These are phyloP conservation scores for Aurelia sp. DNA, from an alignment of 30 jellyfish, hydroid and myxozoan species.

Conservation along the genomic window DNA sequence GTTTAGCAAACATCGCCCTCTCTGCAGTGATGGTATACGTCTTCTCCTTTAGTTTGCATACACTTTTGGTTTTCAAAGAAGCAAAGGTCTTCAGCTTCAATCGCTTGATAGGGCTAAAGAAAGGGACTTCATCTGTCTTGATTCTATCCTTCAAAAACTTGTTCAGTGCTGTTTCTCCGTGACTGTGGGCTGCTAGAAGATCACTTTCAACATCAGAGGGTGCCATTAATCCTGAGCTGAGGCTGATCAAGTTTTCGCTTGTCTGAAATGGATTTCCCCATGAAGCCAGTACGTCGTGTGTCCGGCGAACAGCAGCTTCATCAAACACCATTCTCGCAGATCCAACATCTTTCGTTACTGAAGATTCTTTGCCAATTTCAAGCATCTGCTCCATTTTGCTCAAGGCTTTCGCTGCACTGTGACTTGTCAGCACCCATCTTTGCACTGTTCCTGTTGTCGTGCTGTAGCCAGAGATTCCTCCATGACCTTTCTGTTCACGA, in stretches of 20 bases:
- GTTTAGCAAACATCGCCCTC: conserved; percentile 24
- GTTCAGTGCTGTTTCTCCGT: not conserved
- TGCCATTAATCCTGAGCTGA: not conserved
- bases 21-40: conserved; percentile 16
- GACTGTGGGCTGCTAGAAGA: not conserved
- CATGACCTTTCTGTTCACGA: conserved; percentile 2
- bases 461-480: conserved; percentile 13
- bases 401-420: conserved; percentile 10
- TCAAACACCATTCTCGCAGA: conserved; percentile 4
- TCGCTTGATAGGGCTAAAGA: not conserved
- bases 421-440: conserved; percentile 23
- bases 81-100: conserved; percentile 1
- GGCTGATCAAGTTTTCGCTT: not conserved
- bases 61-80: not conserved
- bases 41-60: conserved; percentile 9
- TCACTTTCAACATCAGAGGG: not conserved
- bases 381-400: not conserved
- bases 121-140: not conserved
- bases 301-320: not conserved
- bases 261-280: conserved; percentile 1
- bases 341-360: conserved; percentile 9
- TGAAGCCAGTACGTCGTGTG: not conserved
- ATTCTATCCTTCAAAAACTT: not conserved
- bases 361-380: conserved; percentile 3
- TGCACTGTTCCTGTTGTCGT: conserved; percentile 11